Base-by-base conservation (phyloP, 1,140 invertebrate genomes). In the Psix sp. region DNA sequence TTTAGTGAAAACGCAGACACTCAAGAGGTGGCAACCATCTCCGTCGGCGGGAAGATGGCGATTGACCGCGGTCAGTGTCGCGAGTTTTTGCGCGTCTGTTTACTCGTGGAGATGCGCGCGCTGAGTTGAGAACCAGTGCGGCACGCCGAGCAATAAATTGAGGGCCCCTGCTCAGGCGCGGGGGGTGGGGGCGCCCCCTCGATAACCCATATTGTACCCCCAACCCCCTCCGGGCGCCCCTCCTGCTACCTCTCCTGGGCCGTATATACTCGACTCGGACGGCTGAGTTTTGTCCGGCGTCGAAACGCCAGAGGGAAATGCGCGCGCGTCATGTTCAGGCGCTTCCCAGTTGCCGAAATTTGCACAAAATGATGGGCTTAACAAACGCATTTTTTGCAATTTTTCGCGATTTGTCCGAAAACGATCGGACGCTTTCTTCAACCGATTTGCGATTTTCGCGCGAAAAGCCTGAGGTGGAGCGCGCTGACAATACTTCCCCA, bases 201-300 rank as follows among this genome's bases (percentile, higher is more conserved):
- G 83, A 85, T 86, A 86, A 87, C 85, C 86, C 86, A 86, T 85
- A 86, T 86, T 86, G 84, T 86, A 84, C 84, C 84, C 85, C 80
- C 80, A 68, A 76, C 65, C 78, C 78, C 74, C 80, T 68, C 65
- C 51, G 13, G 42, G 24, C 75, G 77, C 74, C 52, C 76, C 77
- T 74, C 77, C 77, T 49, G 39, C 54, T 82, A 77, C 80, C 79
- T 80, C 81, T 84, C 81, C 84, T 84, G 82, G 82, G 35, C 83
- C 84, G 84, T 86, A 86, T 85, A 86, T 85, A 86, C 85, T 83
- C 80, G 60, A 75, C 78, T 74, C 77, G 81, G 78, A 80, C 76
- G 84, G 75, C 57, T 74, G 68, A 82, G 81, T 87, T 86, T 86
- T 86, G 85, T 86, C 85, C 84, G 18, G 43, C 63, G 38, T 54